These are phyloP conservation scores for Dendrolimus pini DNA, from an alignment of 2,888 invertebrate species.

Conservation along the genomic window DNA sequence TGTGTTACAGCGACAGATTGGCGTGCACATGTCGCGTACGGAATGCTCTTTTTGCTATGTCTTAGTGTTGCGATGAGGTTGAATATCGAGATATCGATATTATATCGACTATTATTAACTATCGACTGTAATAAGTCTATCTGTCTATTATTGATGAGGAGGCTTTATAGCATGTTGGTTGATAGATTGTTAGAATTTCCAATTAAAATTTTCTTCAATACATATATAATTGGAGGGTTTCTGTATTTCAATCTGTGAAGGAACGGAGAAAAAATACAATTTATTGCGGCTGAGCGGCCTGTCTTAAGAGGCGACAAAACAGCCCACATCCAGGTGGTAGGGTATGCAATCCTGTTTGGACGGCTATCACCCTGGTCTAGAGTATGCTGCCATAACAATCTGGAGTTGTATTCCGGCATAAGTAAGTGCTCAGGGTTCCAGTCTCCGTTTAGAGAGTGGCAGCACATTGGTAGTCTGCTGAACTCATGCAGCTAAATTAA, in stretches of 20 bases:
- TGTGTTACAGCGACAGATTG: constrained; percentile 71
- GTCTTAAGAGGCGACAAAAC: background rate
- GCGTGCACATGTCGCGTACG: constrained; percentile 70
- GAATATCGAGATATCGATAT: constrained; percentile 4
- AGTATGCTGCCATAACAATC: background rate
- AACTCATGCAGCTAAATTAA: background rate
- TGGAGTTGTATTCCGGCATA: background rate
- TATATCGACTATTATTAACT: constrained; percentile 13
- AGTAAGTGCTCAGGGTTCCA: background rate
- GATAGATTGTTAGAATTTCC: too few relatives aligned
- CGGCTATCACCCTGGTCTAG: background rate
- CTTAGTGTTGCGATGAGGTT: constrained; percentile 25
- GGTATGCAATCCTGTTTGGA: background rate
- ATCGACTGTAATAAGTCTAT: background rate
- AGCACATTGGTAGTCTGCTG: background rate
- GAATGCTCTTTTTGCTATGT: constrained; percentile 71
- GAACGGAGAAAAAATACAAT: background rate
- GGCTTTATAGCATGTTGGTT: too few relatives aligned
- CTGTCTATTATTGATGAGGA: too few relatives aligned
- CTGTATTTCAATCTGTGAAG: background rate
- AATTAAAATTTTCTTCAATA: background rate
- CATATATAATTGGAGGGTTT: background rate
- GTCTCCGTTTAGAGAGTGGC: background rate
- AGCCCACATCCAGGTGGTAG: background rate
- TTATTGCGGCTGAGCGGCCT: background rate